These are phyloP conservation scores for Scomberomorus guttatus DNA, from an alignment of 2,797 vertebrate species.

Conservation along the genomic window DNA sequence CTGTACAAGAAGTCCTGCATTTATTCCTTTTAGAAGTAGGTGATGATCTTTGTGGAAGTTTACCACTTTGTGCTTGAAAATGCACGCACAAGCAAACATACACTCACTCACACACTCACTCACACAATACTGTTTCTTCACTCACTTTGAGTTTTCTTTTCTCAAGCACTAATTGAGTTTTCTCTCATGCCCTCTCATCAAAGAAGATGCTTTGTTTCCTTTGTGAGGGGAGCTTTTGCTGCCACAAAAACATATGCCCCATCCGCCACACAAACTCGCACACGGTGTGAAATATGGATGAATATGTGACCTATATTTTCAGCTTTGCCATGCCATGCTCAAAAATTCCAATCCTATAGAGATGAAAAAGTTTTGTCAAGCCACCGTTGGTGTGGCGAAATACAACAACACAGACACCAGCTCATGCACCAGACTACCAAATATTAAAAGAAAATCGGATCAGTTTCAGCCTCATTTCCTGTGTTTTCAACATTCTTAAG, in stretches of 20 bases:
- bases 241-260: slow-evolving; percentile 36
- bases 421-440: not conserved
- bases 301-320: slow-evolving; percentile 70
- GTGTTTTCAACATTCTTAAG: not conserved
- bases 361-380: slow-evolving; percentile 19
- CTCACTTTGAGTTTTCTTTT: slow-evolving; percentile 43
- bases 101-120: not conserved
- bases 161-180: slow-evolving; percentile 63
- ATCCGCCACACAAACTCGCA: slow-evolving; percentile 7
- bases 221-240: slow-evolving; percentile 50
- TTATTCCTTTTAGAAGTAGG: slow-evolving; percentile 13
- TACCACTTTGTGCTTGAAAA: slow-evolving; percentile 8
- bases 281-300: slow-evolving; percentile 66
- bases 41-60: slow-evolving; percentile 16
- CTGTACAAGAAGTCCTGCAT: not conserved
- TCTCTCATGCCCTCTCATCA: slow-evolving; percentile 61
- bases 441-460: not conserved
- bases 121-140: slow-evolving; percentile 35
- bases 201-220: slow-evolving; percentile 55
- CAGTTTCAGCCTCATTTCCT: not conserved
- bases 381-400: not conserved
- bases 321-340: slow-evolving; percentile 40
- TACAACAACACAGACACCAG: slow-evolving; percentile 10
- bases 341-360: slow-evolving; percentile 53
- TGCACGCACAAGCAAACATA: not conserved